A percentile compares a stretch with the other conserved stretches of the same genome.
These are phyloP conservation scores for Tor tambroides DNA, from an alignment of 2,113 vertebrate species.

Conservation along the genomic window DNA sequence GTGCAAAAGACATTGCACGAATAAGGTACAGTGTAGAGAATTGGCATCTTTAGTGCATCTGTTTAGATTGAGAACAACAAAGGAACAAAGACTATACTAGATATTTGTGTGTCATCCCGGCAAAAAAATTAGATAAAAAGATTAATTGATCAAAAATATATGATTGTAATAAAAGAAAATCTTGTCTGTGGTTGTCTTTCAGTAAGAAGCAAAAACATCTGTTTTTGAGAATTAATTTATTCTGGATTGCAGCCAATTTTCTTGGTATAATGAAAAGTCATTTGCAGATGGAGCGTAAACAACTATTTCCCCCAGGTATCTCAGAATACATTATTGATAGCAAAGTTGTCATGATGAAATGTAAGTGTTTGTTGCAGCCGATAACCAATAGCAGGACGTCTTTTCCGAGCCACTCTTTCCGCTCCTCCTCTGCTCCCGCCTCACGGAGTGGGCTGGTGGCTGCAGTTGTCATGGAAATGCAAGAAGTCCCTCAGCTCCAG, in stretches of 20 bases:
- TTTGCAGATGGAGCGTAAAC: slow-evolving; percentile 5
- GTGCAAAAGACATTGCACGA: background rate
- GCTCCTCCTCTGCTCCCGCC: slow-evolving; percentile 62
- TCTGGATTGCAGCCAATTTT: background rate
- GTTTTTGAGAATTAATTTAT: background rate
- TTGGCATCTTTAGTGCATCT: background rate
- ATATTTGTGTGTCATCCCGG: background rate
- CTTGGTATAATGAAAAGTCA: background rate
- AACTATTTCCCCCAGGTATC: background rate
- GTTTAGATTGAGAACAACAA: background rate
- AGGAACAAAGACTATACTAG: background rate
- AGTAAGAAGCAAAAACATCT: background rate
- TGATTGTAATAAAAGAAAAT: background rate
- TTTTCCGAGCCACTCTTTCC: slow-evolving; percentile 55
- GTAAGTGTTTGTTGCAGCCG: slow-evolving; percentile 60
- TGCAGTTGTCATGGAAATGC: slow-evolving; percentile 90
- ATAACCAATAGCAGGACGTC: slow-evolving; percentile 65
- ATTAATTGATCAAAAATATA: background rate
- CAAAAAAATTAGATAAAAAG: background rate
- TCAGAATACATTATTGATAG: background rate
- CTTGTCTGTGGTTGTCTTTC: background rate
- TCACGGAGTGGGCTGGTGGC: slow-evolving; percentile 62
- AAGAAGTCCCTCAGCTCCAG: slow-evolving; percentile 68
- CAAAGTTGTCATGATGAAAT: slow-evolving; percentile 23
- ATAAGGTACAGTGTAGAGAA: background rate